phyloP scores from a whole-genome alignment of 1,140 invertebrate species.

The Zaprionus nigranus region DNA sequence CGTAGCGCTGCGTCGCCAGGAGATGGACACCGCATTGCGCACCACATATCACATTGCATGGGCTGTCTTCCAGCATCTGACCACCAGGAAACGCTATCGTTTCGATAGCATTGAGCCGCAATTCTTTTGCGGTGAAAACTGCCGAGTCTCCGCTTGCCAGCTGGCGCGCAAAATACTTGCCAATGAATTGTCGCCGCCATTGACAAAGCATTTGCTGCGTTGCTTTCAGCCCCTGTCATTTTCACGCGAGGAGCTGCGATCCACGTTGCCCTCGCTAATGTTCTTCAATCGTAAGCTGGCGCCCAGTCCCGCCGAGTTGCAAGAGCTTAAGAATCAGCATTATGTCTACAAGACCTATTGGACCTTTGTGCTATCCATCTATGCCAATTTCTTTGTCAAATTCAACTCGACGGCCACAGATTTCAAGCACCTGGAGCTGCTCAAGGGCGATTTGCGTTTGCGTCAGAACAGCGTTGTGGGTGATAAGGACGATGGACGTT shows the following conservation, averaged over 20 bases:
- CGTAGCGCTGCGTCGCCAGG: slow-evolving; percentile 53
- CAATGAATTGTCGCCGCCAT: slow-evolving; percentile 73
- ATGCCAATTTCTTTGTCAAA: slow-evolving; percentile 81
- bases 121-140: slow-evolving; percentile 76
- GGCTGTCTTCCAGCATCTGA: slow-evolving; percentile 78
- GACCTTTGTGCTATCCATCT: slow-evolving; percentile 81
- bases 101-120: slow-evolving; percentile 71
- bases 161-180: slow-evolving; percentile 77
- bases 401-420: slow-evolving; percentile 68
- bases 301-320: slow-evolving; percentile 72
- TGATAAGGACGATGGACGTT: slow-evolving; percentile 75
- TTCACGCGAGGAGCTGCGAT: slow-evolving; percentile 72
- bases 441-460: slow-evolving; percentile 71
- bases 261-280: slow-evolving; percentile 77
- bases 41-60: slow-evolving; percentile 82
- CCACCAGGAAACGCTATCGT: slow-evolving; percentile 74
- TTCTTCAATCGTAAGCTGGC: slow-evolving; percentile 80
- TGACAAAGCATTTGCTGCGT: slow-evolving; percentile 73
- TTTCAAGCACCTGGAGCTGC: slow-evolving; percentile 67
- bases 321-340: slow-evolving; percentile 75
- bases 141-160: slow-evolving; percentile 72
- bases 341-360: slow-evolving; percentile 83
- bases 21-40: slow-evolving; percentile 56
- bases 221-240: slow-evolving; percentile 81
- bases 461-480: slow-evolving; percentile 67